Conservation (phyloP, 2,113 vertebrate species). For the Ranitomeya variabilis region DNA sequence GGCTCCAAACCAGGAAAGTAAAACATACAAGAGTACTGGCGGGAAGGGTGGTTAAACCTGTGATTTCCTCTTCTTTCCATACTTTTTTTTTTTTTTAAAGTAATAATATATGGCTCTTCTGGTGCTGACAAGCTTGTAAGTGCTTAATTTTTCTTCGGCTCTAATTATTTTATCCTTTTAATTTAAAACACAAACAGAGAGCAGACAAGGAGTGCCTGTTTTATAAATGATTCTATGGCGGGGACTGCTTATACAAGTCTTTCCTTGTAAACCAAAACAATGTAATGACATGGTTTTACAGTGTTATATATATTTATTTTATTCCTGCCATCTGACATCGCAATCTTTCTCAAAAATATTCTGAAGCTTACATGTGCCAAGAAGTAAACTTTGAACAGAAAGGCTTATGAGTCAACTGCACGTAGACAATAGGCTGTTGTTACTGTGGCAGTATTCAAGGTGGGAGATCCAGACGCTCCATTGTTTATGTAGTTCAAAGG, state of each 20-base stretch:
- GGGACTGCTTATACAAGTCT: constrained; percentile 33
- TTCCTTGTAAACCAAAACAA: constrained; percentile 54
- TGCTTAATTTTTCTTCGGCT: constrained; percentile 52
- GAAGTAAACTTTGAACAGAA: constrained; percentile 21
- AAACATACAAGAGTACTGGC: constrained; percentile 39
- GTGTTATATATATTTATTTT: constrained; percentile 19
- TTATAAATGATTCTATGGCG: constrained; percentile 37
- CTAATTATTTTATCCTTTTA: constrained; percentile 58
- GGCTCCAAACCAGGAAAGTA: constrained; percentile 57
- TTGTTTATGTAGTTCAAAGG: constrained; percentile 23
- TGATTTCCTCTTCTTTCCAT: constrained; percentile 45
- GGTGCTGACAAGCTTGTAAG: constrained; percentile 57
- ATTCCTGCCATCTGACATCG: constrained; percentile 25
- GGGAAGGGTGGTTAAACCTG: constrained; percentile 52
- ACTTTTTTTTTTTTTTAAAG: constrained; percentile 33
- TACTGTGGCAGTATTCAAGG: not conserved
- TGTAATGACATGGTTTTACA: constrained; percentile 33
- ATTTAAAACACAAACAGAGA: constrained; percentile 52
- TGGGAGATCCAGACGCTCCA: constrained; percentile 19
- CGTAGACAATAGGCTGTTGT: not conserved
- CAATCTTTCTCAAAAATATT: constrained; percentile 9
- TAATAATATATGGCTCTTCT: constrained; percentile 44
- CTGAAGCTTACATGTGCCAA: constrained; percentile 23
- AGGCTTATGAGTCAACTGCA: not conserved
- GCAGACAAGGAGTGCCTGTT: constrained; percentile 42